Evolutionary conservation across 1,140 invertebrate genomes (phyloP).

Genomic region (Eueides isabella): DNA sequence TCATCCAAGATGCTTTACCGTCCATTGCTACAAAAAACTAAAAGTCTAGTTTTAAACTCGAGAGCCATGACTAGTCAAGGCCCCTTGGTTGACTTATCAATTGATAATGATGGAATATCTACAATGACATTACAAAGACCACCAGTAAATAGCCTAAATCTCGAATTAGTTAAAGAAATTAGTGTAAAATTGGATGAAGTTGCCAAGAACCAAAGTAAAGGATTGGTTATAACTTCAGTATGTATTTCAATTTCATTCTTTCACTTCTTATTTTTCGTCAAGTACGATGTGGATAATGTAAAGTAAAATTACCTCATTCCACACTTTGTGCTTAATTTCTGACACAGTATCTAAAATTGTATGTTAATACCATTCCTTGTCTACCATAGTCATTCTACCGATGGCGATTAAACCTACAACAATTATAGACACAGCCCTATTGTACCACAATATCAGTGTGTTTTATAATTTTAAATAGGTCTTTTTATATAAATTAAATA

Average conservation of each 20-base stretch:
- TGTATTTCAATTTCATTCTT: slow-evolving; percentile 48
- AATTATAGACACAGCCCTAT: neutral
- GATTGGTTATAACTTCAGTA: slow-evolving; percentile 92
- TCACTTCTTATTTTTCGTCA: neutral
- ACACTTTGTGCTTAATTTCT: no score
- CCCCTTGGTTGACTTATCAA: slow-evolving; percentile 78
- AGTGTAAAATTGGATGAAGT: slow-evolving; percentile 85
- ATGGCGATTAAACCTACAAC: neutral
- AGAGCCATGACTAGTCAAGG: slow-evolving; percentile 59
- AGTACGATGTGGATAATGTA: no score
- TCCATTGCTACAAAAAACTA: slow-evolving; percentile 48
- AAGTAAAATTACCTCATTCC: no score
- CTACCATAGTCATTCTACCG: no score
- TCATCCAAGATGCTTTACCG: slow-evolving; percentile 56
- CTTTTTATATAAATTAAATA: neutral
- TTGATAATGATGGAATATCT: slow-evolving; percentile 86
- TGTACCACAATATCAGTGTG: neutral
- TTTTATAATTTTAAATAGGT: neutral
- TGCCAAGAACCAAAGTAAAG: slow-evolving; percentile 86
- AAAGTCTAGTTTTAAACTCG: slow-evolving; percentile 43
- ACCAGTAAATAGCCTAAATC: slow-evolving; percentile 92
- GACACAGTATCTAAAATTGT: no score
- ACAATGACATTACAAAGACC: slow-evolving; percentile 86
- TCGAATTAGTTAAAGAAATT: slow-evolving; percentile 87
- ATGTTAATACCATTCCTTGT: no score